Conservation (phyloP, 2,888 invertebrate species). For the Malthinus seriepunctatus region DNA sequence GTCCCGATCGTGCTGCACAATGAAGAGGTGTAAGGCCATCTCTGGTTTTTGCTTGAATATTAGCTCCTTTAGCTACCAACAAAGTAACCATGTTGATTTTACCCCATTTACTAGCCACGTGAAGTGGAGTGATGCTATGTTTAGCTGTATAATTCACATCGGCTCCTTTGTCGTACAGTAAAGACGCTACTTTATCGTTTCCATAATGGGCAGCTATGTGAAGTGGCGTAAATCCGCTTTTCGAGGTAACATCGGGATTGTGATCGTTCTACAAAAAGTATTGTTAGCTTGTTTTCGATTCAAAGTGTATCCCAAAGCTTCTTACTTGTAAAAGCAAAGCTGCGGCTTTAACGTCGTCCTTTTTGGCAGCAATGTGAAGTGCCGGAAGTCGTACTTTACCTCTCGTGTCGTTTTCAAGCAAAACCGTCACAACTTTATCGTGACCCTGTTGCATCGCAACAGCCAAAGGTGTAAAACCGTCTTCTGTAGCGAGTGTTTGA, state of each 20-base stretch:
- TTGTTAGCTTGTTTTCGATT: background rate
- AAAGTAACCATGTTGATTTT: slow-evolving; percentile 91
- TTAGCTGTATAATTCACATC: slow-evolving; percentile 96
- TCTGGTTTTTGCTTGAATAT: slow-evolving; percentile 90
- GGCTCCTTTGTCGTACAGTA: slow-evolving; percentile 88
- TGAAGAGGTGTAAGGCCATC: slow-evolving; percentile 96
- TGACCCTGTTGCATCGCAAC: slow-evolving; percentile 99
- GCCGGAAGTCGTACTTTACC: slow-evolving; percentile 96
- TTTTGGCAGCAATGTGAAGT: slow-evolving; percentile 97
- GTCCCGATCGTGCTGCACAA: slow-evolving; percentile 96
- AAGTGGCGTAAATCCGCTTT: slow-evolving; percentile 97
- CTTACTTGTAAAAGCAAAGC: slow-evolving; percentile 80
- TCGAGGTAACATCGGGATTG: slow-evolving; percentile 95
- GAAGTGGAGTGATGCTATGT: slow-evolving; percentile 97
- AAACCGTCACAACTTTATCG: slow-evolving; percentile 94
- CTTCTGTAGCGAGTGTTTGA: slow-evolving; percentile 96
- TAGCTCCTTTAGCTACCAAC: slow-evolving; percentile 85
- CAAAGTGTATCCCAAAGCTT: background rate
- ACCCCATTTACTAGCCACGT: slow-evolving; percentile 99
- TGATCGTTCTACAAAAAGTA: slow-evolving; percentile 75
- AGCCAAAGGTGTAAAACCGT: slow-evolving; percentile 97
- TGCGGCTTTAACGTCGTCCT: slow-evolving; percentile 97
- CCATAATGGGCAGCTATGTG: slow-evolving; percentile 99
- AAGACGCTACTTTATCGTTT: slow-evolving; percentile 89
- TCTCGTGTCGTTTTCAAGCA: slow-evolving; percentile 94